phyloP scores from a whole-genome alignment of 2,797 vertebrate genomes.

The Lophotriccus pileatus region DNA sequence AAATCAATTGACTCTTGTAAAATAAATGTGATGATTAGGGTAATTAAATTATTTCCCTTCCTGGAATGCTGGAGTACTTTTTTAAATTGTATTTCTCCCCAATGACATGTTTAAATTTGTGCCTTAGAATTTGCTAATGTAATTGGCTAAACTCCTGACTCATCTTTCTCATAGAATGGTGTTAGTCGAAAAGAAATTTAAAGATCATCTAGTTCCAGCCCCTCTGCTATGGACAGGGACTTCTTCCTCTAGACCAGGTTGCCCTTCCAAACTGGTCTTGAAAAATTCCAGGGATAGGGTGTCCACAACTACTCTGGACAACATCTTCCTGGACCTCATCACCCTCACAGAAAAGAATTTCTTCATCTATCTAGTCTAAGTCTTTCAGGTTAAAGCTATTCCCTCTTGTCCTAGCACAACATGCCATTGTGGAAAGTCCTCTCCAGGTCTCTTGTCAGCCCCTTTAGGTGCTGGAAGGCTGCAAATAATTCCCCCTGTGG shows the following conservation, averaged over 20 bases:
- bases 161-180: background rate
- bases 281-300: background rate
- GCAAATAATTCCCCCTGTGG: background rate
- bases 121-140: background rate
- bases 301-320: background rate
- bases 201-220: background rate
- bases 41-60: conserved; percentile 33
- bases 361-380: background rate
- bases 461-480: background rate
- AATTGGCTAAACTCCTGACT: background rate
- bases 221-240: background rate
- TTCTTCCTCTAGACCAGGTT: background rate
- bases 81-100: background rate
- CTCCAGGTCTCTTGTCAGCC: background rate
- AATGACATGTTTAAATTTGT: background rate
- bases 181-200: background rate
- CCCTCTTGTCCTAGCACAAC: background rate
- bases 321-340: background rate
- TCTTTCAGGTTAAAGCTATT: background rate
- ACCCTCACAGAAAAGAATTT: background rate
- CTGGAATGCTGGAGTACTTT: conserved; percentile 18
- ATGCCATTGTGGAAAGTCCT: background rate
- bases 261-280: background rate
- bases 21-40: conserved; percentile 29
- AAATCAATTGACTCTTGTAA: conserved; percentile 32